Conservation (phyloP, 1,140 invertebrate genomes). For the Drosophila nikananu region DNA sequence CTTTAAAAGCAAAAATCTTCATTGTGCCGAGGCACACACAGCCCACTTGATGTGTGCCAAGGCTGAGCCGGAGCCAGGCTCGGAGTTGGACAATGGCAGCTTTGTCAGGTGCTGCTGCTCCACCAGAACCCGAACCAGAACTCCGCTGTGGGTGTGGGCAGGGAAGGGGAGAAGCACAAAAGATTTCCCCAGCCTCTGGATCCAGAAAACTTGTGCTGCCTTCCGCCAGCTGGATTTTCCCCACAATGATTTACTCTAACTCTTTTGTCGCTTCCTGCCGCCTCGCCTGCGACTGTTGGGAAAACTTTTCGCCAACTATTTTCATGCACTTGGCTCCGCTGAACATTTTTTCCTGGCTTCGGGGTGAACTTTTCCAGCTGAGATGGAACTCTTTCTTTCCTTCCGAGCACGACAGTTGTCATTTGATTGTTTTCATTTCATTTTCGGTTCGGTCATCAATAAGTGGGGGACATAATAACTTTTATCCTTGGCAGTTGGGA, state of each 20-base stretch:
- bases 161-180: conserved; percentile 39
- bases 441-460: conserved; percentile 71
- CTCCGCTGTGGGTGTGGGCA: not conserved
- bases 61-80: conserved; percentile 17
- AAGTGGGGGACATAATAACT: conserved; percentile 54
- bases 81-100: conserved; percentile 15
- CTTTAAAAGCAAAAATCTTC: conserved; percentile 27
- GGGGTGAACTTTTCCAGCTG: conserved; percentile 43
- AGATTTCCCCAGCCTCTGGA: conserved; percentile 44
- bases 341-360: conserved; percentile 18
- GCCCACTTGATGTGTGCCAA: conserved; percentile 40
- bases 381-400: conserved; percentile 31
- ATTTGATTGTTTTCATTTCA: conserved; percentile 79
- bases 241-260: conserved; percentile 44
- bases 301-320: conserved; percentile 49
- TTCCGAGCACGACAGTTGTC: conserved; percentile 61
- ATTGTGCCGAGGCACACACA: conserved; percentile 12
- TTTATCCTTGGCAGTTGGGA: conserved; percentile 16
- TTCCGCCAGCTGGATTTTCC: conserved; percentile 28
- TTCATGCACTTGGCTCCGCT: conserved; percentile 50
- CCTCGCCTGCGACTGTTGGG: conserved; percentile 21
- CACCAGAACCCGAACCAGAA: conserved; percentile 9
- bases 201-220: conserved; percentile 11
- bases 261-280: conserved; percentile 25
- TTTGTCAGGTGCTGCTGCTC: conserved; percentile 44